Evolutionary conservation across 2,113 vertebrate genomes (phyloP).

Genomic region (Choloepus hoffmanni): DNA sequence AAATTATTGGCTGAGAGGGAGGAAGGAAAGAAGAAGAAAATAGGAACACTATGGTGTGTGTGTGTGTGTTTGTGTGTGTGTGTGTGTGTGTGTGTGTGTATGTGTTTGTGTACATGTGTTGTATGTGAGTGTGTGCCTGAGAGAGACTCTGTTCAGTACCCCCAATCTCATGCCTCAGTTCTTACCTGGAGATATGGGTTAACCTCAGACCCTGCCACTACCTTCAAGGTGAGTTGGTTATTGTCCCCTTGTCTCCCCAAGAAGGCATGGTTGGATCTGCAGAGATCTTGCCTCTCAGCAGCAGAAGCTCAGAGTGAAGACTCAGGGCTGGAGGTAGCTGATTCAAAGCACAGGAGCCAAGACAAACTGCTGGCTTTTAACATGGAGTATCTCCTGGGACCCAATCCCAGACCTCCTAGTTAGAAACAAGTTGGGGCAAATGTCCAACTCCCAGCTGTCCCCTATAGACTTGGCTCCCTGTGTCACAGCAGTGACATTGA

Average conservation of each 20-base stretch:
- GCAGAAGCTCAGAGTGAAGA: neutral
- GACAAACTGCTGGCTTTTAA: neutral
- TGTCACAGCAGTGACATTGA: neutral
- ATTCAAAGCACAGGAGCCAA: neutral
- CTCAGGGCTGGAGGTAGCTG: neutral
- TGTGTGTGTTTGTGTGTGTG: neutral
- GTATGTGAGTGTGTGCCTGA: neutral
- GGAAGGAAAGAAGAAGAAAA: neutral
- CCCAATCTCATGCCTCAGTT: neutral
- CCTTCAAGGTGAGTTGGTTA: neutral
- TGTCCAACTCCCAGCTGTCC: neutral
- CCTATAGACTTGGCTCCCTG: neutral
- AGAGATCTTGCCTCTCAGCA: neutral
- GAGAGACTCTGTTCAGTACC: neutral
- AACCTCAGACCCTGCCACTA: neutral
- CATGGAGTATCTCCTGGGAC: neutral
- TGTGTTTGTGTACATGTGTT: neutral
- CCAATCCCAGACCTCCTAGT: neutral
- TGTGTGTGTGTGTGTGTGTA: neutral
- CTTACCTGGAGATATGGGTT: slow-evolving; percentile 42
- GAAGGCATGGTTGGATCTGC: neutral
- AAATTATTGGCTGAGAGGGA: neutral
- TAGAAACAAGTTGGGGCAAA: neutral
- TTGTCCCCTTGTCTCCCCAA: neutral
- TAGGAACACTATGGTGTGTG: neutral